Base-by-base conservation (phyloP, 2,888 invertebrate genomes). In the Sericinus montela region DNA sequence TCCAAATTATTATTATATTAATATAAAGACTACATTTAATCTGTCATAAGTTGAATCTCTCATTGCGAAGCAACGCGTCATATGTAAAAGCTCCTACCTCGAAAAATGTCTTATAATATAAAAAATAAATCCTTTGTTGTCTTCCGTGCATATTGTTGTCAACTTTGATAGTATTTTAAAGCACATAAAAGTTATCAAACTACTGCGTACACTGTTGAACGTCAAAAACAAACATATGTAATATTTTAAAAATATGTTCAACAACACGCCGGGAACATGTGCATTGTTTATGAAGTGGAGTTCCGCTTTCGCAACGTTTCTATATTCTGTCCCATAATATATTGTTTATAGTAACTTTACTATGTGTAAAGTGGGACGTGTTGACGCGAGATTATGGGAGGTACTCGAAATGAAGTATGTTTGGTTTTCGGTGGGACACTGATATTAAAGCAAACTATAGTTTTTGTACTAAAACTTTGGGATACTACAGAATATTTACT, bases 281-380 rank as follows among this genome's bases (percentile, higher is more conserved):
- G 61, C 65, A 63, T 64, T 64, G 64, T 62, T 61, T 59, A 57
- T 46, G 38, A 46, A 51, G 52, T 35, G 15, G 37, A 49, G 49
- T 55, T 55, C 49, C 51, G 48, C 47, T 52, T 53, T 53, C 53
- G 46, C 53, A 52, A 51, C 47, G 29, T 45, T 46, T 45, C 44
- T 51, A 48, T 37, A 50, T 52, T 49, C 35, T 55, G 53, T 55
- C 55, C 47, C 60, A 59, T 64, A 61, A 69, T 60, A 60, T 62
- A 45, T 51, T 49, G 49, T 44, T 65, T 65, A 69, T 69, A 65
- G 63, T 65, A 60, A 60, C 52, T 65, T 67, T 65, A 72, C 67
- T 65, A 62, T 75, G 73, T 65, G 57, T 76, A 77, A 83, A 80
- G 71, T 77, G 65, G 80, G 72, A 59, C 79, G 67, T 57, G 65